Conservation (phyloP, 2,888 invertebrate genomes). For the Parelbella ahira region DNA sequence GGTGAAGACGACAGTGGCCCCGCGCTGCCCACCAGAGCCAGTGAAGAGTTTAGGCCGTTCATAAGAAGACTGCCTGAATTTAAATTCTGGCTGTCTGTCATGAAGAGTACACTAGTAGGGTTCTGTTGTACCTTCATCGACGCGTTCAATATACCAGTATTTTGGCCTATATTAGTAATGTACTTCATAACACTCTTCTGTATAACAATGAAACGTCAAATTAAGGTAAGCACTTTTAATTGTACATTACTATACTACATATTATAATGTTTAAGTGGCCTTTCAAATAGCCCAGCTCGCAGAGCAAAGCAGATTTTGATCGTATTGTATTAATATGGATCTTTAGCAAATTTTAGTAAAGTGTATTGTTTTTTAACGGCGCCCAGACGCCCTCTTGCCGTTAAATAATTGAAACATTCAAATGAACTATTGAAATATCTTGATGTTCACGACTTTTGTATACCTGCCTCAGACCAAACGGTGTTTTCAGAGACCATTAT, state of each 20-base stretch:
- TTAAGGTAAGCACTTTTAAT: conserved; percentile 86
- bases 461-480: too few relatives aligned
- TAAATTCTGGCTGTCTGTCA: conserved; percentile 99
- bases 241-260: neutral
- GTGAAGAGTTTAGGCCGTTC: conserved; percentile 99
- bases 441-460: too few relatives aligned
- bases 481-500: too few relatives aligned
- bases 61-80: conserved; percentile 98
- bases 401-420: too few relatives aligned
- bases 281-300: too few relatives aligned
- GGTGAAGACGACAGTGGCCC: conserved; percentile 90
- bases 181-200: conserved; percentile 99
- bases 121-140: conserved; percentile 97
- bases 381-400: too few relatives aligned
- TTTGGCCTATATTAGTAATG: conserved; percentile 99
- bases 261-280: too few relatives aligned
- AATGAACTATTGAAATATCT: too few relatives aligned
- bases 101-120: conserved; percentile 95
- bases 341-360: too few relatives aligned
- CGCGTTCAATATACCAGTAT: conserved; percentile 99
- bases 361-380: too few relatives aligned
- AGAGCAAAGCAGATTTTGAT: too few relatives aligned
- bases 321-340: too few relatives aligned
- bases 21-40: conserved; percentile 95
- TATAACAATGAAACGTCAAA: conserved; percentile 99